Percentiles rank a stretch among this genome's conserved stretches.
Evolutionary conservation across 1,140 invertebrate species (phyloP).

Genomic region (Tachypleus tridentatus): DNA sequence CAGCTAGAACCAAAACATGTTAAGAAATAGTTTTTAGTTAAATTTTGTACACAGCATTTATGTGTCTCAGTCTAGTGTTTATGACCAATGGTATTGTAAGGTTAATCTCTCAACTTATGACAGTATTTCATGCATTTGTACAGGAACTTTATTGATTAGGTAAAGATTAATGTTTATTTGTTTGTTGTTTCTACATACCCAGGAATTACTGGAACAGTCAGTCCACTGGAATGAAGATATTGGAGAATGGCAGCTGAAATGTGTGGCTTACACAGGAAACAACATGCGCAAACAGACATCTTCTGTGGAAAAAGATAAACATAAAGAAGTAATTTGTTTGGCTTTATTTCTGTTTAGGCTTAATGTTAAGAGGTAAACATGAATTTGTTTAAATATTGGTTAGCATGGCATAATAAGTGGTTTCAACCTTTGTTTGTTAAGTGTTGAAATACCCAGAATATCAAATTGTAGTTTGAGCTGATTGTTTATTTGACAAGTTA

Average conservation of each 20-base stretch:
- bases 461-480: not conserved
- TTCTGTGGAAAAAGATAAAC: constrained; percentile 15
- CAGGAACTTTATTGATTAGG: no score
- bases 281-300: constrained; percentile 57
- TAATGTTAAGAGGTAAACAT: not conserved
- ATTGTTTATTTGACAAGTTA: not conserved
- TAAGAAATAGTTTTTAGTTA: no score
- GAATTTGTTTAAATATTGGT: not conserved
- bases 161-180: no score
- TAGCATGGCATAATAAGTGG: not conserved
- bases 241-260: constrained; percentile 94
- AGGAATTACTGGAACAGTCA: constrained; percentile 83
- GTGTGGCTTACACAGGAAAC: constrained; percentile 97
- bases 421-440: not conserved
- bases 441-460: not conserved
- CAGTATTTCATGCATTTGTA: no score
- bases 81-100: no score
- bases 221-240: constrained; percentile 97
- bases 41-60: no score
- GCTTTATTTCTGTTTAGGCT: not conserved
- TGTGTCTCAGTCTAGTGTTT: no score
- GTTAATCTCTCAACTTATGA: no score
- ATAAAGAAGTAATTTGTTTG: constrained; percentile 20
- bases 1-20: no score
- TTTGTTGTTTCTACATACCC: no score